These are phyloP conservation scores for Amphiprion ocellaris DNA, from an alignment of 2,113 vertebrate species.

Conservation along the genomic window DNA sequence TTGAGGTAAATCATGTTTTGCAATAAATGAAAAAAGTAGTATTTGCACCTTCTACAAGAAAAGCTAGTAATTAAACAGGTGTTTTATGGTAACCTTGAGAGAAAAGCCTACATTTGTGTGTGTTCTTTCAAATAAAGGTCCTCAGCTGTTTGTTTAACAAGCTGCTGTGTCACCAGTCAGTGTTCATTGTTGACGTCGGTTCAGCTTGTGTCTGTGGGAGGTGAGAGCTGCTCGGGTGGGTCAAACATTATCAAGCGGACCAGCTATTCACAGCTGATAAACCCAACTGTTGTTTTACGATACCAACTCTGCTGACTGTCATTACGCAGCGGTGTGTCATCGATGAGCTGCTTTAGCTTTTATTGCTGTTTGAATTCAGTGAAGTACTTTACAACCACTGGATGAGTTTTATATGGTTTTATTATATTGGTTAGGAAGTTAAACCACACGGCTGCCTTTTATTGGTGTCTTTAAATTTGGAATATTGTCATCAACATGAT, in stretches of 20 bases:
- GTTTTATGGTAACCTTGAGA: neutral
- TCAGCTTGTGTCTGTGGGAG: conserved; percentile 39
- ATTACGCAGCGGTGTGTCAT: neutral
- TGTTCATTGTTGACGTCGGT: conserved; percentile 5
- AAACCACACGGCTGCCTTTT: neutral
- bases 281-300: conserved; percentile 48
- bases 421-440: neutral
- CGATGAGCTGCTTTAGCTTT: neutral
- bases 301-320: neutral
- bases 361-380: conserved; percentile 3
- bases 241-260: conserved; percentile 59
- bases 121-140: neutral
- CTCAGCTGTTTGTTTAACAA: conserved; percentile 24
- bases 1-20: no score
- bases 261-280: conserved; percentile 71
- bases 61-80: no score
- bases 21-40: no score
- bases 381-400: no score
- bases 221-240: conserved; percentile 52
- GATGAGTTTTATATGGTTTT: neutral
- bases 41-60: no score
- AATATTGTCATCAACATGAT: no score
- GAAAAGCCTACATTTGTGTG: neutral
- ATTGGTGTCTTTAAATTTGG: no score
- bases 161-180: conserved; percentile 31